Evolutionary conservation across 2,888 invertebrate genomes (phyloP), one percentile per base, ranked within the genome.

Genomic region (Coleophora deauratella): DNA sequence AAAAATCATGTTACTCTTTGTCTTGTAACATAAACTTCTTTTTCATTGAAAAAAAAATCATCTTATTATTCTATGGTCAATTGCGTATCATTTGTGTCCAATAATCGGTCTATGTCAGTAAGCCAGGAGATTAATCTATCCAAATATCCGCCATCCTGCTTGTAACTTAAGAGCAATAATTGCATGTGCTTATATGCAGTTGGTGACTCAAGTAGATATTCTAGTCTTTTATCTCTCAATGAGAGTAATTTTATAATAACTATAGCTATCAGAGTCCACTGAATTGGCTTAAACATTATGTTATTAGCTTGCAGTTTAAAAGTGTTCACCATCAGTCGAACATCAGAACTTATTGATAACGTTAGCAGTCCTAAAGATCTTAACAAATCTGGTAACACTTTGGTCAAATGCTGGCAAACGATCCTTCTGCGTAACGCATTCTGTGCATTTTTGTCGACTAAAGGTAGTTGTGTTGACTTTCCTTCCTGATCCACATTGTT

Each of bases 211-310:
- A 86, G 47, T 34, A 74, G 55, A 38, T 61, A 54, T 21, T 66
- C 64, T n/a, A 86, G 56, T 31, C 68, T 55, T 31, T 56, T 62
- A 52, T 85, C 72, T 43, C 73, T 61, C 0, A 86, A 50, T 1
- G 85, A 81, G 14, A 86, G 50, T 86, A 93, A 77, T 69, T 91
- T 89, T 14, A 93, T 87, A 33, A 93, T 80, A 33, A 93, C 74
- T n/a, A 93, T 75, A 3, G 90, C 88, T 43, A 93, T 88, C 21
- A 93, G 72, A 44, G 86, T 91, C 93, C 93, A 93, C 55, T 92
- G 89, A 10, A 86, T 74, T 0, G 91, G 91, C 65, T 90, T 91
- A 57, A 93, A 91, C 59, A 89, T 87, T 28, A 94, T 90, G 62
- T 93, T 94, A 52, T 90, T 84, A 1, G 92, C 89, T 52, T 88